Base-by-base conservation (phyloP, 1,140 invertebrate genomes). In the Zaprionus africanus region DNA sequence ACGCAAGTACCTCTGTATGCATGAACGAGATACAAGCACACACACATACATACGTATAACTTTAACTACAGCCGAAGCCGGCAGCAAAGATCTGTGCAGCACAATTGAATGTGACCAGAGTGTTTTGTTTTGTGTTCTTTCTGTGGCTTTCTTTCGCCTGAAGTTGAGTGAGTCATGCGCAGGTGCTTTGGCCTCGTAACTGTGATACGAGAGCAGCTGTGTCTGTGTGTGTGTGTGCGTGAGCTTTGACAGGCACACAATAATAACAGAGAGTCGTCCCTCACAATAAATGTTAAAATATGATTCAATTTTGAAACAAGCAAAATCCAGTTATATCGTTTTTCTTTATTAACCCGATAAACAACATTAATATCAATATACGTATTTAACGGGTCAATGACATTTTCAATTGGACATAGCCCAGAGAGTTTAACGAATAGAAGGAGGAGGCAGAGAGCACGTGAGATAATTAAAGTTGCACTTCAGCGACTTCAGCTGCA, bases 151-250 rank as follows among this genome's bases (percentile, higher is more conserved):
- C 31, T 49, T 70, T 70, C 31, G 51, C 69, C 58, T 75, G 41
- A 75, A 75, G 66, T 75, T 75, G 72, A 58, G 34, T 75, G 72
- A 75, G 53, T 75, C 72, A 75, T 75, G 59, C 53, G 66, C 72
- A 75, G 72, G 72, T 75, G 72, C 66, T 66, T 75, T 57, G 38
- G 65, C 38, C 58, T 49, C 38, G 49, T 49, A 54, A 67, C 63
- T 67, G 54, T 67, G 66, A 57, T 75, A 70, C 49, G 41, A 38
- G 41, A 75, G 53, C 72, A 63, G 72, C 59, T 75, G 66, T 34
- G 31, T 34, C 5, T 28, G 1, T 28, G 28, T 28, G 28, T 28
- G 28, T 31, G 28, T 31, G 7, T 70, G 62, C 38, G 66, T 63
- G 7, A 63, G 24, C 59, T 68, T 62, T 46, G 68, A 26, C 65